These are phyloP conservation scores for Augochlorella aurata DNA, from an alignment of 2,888 invertebrate genomes.

Conservation along the genomic window DNA sequence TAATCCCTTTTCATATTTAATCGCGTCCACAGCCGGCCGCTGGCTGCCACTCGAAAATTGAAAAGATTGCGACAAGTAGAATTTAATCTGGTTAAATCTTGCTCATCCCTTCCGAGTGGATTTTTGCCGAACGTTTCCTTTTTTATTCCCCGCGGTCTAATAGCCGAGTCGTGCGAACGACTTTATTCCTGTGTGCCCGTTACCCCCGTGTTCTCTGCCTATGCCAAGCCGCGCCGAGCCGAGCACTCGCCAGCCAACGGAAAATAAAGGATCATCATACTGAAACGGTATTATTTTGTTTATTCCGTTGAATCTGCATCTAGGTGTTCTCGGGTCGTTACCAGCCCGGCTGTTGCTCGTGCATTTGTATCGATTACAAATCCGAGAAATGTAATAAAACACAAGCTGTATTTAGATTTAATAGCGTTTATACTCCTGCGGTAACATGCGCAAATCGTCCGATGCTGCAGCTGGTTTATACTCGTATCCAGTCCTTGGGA, in stretches of 20 bases:
- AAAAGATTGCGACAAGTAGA: not conserved
- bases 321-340: not conserved
- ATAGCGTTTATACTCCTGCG: not conserved
- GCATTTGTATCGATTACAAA: not conserved
- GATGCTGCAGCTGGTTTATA: too few species aligned
- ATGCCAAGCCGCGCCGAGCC: not conserved
- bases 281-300: not conserved
- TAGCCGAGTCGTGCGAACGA: conserved; percentile 3
- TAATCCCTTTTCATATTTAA: conserved; percentile 47
- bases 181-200: not conserved
- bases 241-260: not conserved
- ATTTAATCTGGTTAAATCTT: conserved; percentile 37
- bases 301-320: not conserved
- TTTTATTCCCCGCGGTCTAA: conserved; percentile 9
- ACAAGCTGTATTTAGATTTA: too few species aligned
- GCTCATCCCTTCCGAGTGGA: conserved; percentile 9
- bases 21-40: not conserved
- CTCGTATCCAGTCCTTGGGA: too few species aligned
- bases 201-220: not conserved
- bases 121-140: not conserved
- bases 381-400: too few species aligned
- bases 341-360: not conserved
- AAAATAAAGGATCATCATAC: conserved; percentile 1
- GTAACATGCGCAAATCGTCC: not conserved
- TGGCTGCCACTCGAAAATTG: conserved; percentile 27